Base-by-base conservation (phyloP, 1,140 invertebrate genomes). In the Steinernema khuongi region DNA sequence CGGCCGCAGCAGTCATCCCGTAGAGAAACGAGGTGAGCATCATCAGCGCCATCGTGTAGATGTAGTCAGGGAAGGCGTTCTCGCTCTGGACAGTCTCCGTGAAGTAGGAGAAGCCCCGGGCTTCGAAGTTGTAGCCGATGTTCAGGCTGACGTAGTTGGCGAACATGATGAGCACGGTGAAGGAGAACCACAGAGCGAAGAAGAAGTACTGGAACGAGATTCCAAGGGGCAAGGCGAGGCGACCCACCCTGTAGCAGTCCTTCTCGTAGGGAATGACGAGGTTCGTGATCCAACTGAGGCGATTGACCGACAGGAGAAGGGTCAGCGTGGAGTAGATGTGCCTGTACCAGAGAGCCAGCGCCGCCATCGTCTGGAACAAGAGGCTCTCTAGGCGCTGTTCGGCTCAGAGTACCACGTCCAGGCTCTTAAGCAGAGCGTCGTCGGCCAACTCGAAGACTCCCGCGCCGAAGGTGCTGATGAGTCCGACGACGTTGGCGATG, bases 201-300 rank as follows among this genome's bases (percentile, higher is more conserved):
- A 60, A 60, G 50, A 60, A 60, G 50, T 60, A 60, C 50, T 60
- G 22, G 26, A 60, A 60, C n/a, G 36, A 41, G 36, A 41, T 41
- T 41, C n/a, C 36, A 41, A 41, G 7, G n/a, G n/a, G 36, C 36
- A n/a, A 41, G 36, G 36, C 7, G 36, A 41, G 7, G 36, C 36
- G n/a, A 11, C 50, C 11, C 19, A 60, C 50, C 50, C 19, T 60
- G 50, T 60, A 60, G 19, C 14, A 14, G 50, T 60, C 50, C 11
- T 26, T 60, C 22, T 60, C 50, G 22, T 60, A 60, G 2, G 50
- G 50, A 17, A 60, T 60, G 7, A n/a, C 50, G 14, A 60, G 4
- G 50, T 60, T 22, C 50, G 26, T 14, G 2, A 60, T 22, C 50
- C 50, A 60, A 4, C 4, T 22, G 14, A 60, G 50, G 19, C 50